Evolutionary conservation across 1,140 invertebrate species (phyloP).

Genomic region (Solenopsis invicta): DNA sequence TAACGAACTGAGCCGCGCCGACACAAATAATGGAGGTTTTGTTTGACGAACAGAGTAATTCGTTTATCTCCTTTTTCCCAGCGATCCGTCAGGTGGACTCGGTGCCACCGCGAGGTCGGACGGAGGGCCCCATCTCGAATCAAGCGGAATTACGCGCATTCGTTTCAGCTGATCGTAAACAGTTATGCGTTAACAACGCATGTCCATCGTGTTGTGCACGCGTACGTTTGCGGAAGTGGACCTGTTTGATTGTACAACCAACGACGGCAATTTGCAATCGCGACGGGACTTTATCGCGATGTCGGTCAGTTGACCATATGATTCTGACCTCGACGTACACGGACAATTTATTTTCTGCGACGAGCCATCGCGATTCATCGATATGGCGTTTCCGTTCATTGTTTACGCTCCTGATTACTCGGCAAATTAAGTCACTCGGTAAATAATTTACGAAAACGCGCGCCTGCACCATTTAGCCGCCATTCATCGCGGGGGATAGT

Average conservation of each 20-base stretch:
- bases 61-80: conserved; percentile 77
- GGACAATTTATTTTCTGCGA: not conserved
- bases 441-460: not conserved
- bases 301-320: conserved; percentile 5
- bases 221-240: conserved; percentile 25
- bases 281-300: conserved; percentile 20
- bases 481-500: not conserved
- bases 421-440: not conserved
- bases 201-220: conserved; percentile 19
- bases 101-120: conserved; percentile 28
- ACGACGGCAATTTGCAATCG: conserved; percentile 55
- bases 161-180: conserved; percentile 76
- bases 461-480: not conserved
- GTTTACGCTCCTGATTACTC: not conserved
- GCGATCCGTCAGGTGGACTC: conserved; percentile 66
- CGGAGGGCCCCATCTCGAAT: conserved; percentile 62
- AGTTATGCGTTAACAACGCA: conserved; percentile 73
- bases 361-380: not conserved
- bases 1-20: conserved; percentile 76
- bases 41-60: conserved; percentile 75
- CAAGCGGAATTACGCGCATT: conserved; percentile 74
- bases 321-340: not conserved
- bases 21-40: conserved; percentile 77
- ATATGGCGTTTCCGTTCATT: not conserved
- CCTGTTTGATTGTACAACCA: conserved; percentile 50